Base-by-base conservation (phyloP, 2,113 vertebrate genomes). In the Otus sunia region DNA sequence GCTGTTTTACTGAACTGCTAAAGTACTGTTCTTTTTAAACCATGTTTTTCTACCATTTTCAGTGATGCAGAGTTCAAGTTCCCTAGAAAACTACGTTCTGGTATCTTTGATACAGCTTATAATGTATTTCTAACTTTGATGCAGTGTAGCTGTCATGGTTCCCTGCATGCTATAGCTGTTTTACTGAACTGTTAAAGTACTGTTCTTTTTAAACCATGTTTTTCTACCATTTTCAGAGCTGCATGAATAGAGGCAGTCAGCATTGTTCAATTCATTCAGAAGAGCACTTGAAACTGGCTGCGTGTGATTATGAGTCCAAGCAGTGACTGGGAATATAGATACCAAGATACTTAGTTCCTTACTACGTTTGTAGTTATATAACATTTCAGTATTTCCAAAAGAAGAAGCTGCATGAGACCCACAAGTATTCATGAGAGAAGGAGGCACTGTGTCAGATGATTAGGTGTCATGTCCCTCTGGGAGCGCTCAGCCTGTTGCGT, bases 361-460 rank as follows among this genome's bases (percentile, higher is more conserved):
- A 27, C 25, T 67, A 9, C 3, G 1, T 52, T 78, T 79, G 11
- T 37, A 45, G 11, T 76, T 75, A 43, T 10, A 34, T 43, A 49
- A 1, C 5, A 15, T 23, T 26, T 56, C 10, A 37, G 18, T 77
- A 16, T 66, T 81, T 88, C 50, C 45, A 34, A 59, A 82, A 77
- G 50, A 73, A 88, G 11, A 0, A 41, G 19, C 18, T 3, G 3
- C n/a, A n/a, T 37, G 30, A 81, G 56, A 36, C 36, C 15, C 55
- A 49, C 6, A 36, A 16, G 18, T 64, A 11, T 36, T 83, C 15
- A 10, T 21, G 21, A 59, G 56, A 71, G 36, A 15, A 34, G 25
- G 45, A 50, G 34, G 25, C 0, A 0, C 29, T 68, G 25, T 47
- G 39, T 60, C 0, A 1, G 43, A 29, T 53, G 52, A 49, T 30